Percentiles rank a stretch among this genome's conserved stretches.
Conservation (phyloP, 2,113 vertebrate genomes). For the Nansenia antarctica region DNA sequence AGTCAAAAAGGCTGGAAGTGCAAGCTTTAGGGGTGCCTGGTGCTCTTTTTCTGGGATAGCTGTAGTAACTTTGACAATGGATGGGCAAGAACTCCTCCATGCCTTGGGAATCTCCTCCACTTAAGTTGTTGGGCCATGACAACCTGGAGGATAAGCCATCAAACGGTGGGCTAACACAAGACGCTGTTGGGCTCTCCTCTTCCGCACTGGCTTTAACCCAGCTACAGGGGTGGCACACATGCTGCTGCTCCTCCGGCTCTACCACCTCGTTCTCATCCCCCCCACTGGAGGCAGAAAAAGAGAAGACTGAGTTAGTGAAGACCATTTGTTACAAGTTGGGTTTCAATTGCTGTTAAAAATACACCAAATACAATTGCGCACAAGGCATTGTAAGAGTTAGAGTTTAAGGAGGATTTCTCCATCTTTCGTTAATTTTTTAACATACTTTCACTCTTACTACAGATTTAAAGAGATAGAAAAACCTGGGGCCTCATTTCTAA, state of each 20-base stretch:
- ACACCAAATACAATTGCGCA: too few species aligned
- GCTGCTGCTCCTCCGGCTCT: conserved; percentile 74
- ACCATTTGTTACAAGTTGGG: background rate
- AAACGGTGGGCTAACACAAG: conserved; percentile 69
- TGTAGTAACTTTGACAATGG: conserved; percentile 89
- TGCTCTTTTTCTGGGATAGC: conserved; percentile 92
- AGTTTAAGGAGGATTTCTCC: too few species aligned
- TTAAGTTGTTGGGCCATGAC: conserved; percentile 93
- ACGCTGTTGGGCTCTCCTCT: conserved; percentile 68
- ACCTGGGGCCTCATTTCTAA: too few species aligned
- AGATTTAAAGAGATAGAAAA: too few species aligned
- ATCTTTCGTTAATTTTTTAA: too few species aligned
- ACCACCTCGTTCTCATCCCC: conserved; percentile 75
- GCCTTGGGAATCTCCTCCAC: conserved; percentile 77
- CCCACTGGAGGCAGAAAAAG: conserved; percentile 62
- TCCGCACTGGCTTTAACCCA: conserved; percentile 70
- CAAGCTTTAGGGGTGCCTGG: conserved; percentile 85
- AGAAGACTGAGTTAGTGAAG: background rate
- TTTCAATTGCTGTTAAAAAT: conserved; percentile 8
- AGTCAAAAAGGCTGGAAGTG: conserved; percentile 84
- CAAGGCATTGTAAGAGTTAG: too few species aligned
- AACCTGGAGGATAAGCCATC: conserved; percentile 80
- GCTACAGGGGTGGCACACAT: conserved; percentile 86
- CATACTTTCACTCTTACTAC: too few species aligned
- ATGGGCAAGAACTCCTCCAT: conserved; percentile 80